Percentiles rank a stretch among this genome's conserved stretches.
Evolutionary conservation across 2,113 vertebrate species (phyloP).

Genomic region (Percina caprodes): DNA sequence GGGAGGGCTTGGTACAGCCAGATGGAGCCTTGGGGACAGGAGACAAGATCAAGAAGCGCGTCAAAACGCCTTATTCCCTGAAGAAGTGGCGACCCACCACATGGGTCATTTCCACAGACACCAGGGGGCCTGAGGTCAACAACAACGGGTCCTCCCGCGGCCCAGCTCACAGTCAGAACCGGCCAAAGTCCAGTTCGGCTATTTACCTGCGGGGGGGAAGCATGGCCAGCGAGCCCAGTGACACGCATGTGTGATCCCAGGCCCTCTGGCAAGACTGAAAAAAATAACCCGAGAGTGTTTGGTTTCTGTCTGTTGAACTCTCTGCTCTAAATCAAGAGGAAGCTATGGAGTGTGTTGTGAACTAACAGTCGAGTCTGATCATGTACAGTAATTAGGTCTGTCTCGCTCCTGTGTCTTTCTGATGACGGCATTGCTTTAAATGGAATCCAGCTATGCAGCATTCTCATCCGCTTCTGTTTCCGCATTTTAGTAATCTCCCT

Average conservation of each 20-base stretch:
- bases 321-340: conserved; percentile 67
- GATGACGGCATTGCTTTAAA: conserved; percentile 92
- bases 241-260: conserved; percentile 91
- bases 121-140: conserved; percentile 89
- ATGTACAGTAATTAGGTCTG: conserved; percentile 73
- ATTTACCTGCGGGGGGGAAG: conserved; percentile 93
- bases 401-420: conserved; percentile 80
- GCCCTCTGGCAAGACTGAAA: conserved; percentile 42
- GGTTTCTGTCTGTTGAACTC: conserved; percentile 35
- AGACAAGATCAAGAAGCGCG: conserved; percentile 98
- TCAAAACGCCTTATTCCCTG: conserved; percentile 98
- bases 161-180: conserved; percentile 71
- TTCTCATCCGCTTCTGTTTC: conserved; percentile 91
- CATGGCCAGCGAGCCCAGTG: conserved; percentile 84
- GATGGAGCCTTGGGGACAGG: conserved; percentile 90
- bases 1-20: conserved; percentile 83
- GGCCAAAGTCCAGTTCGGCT: conserved; percentile 94
- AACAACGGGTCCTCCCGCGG: conserved; percentile 66
- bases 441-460: conserved; percentile 99
- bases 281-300: conserved; percentile 31
- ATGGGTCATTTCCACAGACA: conserved; percentile 96
- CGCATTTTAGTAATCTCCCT: conserved; percentile 80
- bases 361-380: conserved; percentile 56
- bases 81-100: conserved; percentile 98
- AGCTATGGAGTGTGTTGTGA: conserved; percentile 63